Evolutionary conservation across 1,140 invertebrate species (phyloP).

Genomic region (Panagrolaimus sp.): DNA sequence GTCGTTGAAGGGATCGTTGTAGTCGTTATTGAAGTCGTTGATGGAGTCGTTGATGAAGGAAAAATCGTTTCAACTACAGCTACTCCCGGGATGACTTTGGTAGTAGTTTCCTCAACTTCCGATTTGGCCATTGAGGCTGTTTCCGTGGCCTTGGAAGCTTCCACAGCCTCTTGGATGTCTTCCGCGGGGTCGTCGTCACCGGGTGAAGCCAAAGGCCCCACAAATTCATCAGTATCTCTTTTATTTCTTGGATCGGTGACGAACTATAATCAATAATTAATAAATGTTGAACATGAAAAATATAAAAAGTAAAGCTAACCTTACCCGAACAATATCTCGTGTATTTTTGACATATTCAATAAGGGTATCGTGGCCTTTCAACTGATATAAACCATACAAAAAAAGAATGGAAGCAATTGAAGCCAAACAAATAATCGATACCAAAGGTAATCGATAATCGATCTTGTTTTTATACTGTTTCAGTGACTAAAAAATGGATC

Average conservation of each 20-base stretch:
- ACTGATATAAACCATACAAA: conserved; percentile 1
- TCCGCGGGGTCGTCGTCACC: not conserved
- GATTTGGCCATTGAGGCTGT: not conserved
- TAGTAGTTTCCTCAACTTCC: not conserved
- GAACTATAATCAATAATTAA: not conserved
- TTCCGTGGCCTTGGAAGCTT: not conserved
- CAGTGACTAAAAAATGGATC: conserved; percentile 13
- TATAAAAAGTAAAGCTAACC: not conserved
- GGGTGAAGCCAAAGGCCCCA: no score
- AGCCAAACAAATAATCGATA: not conserved
- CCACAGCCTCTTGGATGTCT: not conserved
- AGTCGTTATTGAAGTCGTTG: not conserved
- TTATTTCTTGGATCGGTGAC: not conserved
- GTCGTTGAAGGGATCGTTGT: not conserved
- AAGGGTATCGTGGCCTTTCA: conserved; percentile 4
- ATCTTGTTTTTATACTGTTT: conserved; percentile 16
- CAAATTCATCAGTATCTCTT: not conserved
- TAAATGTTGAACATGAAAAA: not conserved
- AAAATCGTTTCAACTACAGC: no score
- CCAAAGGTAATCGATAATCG: conserved; percentile 8
- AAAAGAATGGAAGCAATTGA: conserved; percentile 9
- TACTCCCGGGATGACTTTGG: not conserved
- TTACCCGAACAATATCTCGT: conserved; percentile 3
- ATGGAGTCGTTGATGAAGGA: not conserved
- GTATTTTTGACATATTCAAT: conserved; percentile 14